Conservation (phyloP, 2,797 vertebrate genomes). For the Rhincodon typus region DNA sequence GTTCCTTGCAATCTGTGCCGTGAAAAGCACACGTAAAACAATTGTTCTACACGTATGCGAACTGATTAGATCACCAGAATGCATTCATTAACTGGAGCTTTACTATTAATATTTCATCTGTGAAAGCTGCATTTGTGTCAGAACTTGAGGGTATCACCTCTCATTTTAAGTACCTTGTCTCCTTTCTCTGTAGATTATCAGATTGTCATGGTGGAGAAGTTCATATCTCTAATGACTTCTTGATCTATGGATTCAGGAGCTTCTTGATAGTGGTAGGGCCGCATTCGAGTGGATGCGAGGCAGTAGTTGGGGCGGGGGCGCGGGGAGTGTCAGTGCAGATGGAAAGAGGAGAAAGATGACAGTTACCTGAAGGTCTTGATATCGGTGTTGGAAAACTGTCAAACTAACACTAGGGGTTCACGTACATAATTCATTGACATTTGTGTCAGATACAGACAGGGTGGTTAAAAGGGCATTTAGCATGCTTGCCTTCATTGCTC, state of each 20-base stretch:
- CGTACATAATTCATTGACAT: no score
- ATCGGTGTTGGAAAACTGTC: background rate
- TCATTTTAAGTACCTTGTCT: background rate
- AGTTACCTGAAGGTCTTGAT: background rate
- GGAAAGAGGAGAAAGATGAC: background rate
- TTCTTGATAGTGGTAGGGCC: background rate
- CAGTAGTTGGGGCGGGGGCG: no score
- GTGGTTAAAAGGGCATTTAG: no score
- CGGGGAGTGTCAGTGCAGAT: background rate
- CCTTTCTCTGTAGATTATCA: background rate
- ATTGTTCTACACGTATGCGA: background rate
- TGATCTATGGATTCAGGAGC: background rate
- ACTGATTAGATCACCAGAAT: background rate
- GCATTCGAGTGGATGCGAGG: no score
- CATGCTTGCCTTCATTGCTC: no score
- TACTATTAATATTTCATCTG: background rate
- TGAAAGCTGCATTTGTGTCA: background rate
- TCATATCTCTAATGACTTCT: background rate
- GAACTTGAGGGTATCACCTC: background rate
- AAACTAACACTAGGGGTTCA: background rate
- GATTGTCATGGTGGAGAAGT: background rate
- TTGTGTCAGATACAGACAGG: no score
- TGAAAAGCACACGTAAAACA: background rate
- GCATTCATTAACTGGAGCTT: background rate
- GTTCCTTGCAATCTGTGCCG: background rate